These are phyloP conservation scores for Euspilapteryx auroguttella DNA, from an alignment of 2,888 invertebrate species.

Conservation along the genomic window DNA sequence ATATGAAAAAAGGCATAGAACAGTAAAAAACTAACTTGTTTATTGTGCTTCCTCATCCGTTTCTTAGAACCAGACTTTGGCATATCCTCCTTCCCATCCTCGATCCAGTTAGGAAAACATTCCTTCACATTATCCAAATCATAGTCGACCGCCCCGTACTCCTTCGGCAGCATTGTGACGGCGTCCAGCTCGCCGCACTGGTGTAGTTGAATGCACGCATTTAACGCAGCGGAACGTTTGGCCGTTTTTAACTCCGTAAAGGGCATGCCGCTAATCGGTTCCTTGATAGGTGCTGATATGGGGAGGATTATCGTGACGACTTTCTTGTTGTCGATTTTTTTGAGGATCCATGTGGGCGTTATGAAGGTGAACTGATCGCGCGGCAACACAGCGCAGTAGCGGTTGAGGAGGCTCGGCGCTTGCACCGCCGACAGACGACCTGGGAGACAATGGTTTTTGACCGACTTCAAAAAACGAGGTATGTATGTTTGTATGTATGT, in stretches of 20 bases:
- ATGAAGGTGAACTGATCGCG: constrained; percentile 75
- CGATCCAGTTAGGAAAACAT: constrained; percentile 69
- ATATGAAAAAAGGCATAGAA: neutral
- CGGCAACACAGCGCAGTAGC: constrained; percentile 79
- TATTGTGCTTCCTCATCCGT: neutral
- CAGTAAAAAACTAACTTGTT: neutral
- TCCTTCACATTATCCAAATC: constrained; percentile 20
- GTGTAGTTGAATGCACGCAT: constrained; percentile 73
- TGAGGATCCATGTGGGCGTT: constrained; percentile 36
- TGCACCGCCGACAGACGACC: constrained; percentile 56
- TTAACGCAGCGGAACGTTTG: constrained; percentile 81
- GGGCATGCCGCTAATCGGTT: constrained; percentile 65
- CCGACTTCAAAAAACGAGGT: too few species aligned
- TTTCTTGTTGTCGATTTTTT: constrained; percentile 7
- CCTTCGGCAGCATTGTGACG: constrained; percentile 68
- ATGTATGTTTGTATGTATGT: too few species aligned
- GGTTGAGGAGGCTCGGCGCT: constrained; percentile 71
- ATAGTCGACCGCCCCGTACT: constrained; percentile 34
- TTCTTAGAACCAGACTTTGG: constrained; percentile 62
- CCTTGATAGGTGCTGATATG: constrained; percentile 72
- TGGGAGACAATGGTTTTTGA: too few species aligned
- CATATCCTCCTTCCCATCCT: constrained; percentile 9
- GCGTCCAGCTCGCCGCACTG: constrained; percentile 69
- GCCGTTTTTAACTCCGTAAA: constrained; percentile 64
- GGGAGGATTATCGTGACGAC: constrained; percentile 72